Percentiles rank a stretch among this genome's conserved stretches.
phyloP scores from a whole-genome alignment of 2,888 invertebrate species.

The Athrips mouffetella region DNA sequence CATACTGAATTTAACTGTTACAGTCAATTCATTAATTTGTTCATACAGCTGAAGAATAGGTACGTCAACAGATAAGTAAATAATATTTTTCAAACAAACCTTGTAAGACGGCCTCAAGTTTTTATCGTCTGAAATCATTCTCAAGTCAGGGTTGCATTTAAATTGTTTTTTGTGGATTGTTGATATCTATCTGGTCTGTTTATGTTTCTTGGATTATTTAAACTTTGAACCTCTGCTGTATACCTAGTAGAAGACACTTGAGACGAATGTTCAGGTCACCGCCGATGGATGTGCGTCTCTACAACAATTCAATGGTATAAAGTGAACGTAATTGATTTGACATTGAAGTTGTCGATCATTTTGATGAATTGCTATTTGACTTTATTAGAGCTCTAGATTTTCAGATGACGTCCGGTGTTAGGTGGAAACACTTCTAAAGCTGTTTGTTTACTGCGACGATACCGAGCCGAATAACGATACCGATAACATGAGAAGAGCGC shows the following conservation, averaged over 20 bases:
- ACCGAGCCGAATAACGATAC: too few species aligned
- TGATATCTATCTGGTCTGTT: neutral
- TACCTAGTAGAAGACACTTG: constrained; percentile 7
- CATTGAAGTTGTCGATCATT: constrained; percentile 55
- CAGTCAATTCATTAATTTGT: too few species aligned
- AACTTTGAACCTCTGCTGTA: neutral
- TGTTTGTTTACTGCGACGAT: too few species aligned
- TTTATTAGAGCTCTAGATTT: constrained; percentile 6
- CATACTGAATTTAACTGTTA: too few species aligned
- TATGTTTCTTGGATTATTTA: neutral
- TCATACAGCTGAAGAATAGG: neutral
- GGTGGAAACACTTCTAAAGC: neutral
- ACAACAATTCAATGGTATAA: constrained; percentile 42
- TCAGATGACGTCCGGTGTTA: neutral
- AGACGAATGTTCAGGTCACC: constrained; percentile 30
- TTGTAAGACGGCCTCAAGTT: neutral
- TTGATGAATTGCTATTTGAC: constrained; percentile 37
- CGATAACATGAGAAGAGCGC: too few species aligned
- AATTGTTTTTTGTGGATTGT: neutral
- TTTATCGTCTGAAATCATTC: neutral
- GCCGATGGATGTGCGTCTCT: constrained; percentile 42
- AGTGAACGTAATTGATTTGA: constrained; percentile 56
- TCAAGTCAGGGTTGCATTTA: neutral
- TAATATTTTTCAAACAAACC: neutral
- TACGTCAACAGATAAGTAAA: neutral